Evolutionary conservation across 2,797 vertebrate genomes (phyloP).

Genomic region (Trachurus trachurus): DNA sequence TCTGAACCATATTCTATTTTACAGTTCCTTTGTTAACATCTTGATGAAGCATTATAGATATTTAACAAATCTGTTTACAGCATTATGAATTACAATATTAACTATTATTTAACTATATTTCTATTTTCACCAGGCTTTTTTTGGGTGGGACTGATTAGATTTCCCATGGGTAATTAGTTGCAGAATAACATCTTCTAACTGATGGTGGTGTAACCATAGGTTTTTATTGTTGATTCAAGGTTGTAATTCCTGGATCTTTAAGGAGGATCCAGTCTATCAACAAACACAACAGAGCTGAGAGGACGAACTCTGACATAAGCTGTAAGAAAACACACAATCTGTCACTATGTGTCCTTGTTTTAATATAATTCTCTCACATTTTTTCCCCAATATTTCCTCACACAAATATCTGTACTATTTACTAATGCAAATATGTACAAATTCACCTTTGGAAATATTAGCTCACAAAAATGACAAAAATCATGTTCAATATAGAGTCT

Average conservation of each 20-base stretch:
- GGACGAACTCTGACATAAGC: conserved; percentile 86
- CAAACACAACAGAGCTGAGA: conserved; percentile 85
- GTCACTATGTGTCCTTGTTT: neutral
- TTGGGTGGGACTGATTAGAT: neutral
- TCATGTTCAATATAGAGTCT: neutral
- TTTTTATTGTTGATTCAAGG: conserved; percentile 63
- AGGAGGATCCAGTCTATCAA: conserved; percentile 91
- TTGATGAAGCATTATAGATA: neutral
- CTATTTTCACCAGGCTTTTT: neutral
- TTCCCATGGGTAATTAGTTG: neutral
- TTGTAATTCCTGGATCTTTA: conserved; percentile 78
- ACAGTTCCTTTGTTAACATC: neutral
- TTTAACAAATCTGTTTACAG: neutral
- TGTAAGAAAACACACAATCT: conserved; percentile 77
- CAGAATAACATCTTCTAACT: neutral
- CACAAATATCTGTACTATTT: neutral
- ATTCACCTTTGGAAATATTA: neutral
- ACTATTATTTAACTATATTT: neutral
- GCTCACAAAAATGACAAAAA: too few species aligned
- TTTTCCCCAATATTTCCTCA: neutral
- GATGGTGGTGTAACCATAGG: neutral
- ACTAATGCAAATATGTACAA: neutral
- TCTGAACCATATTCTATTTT: conserved; percentile 3
- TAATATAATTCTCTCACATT: neutral
- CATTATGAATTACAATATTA: neutral